Evolutionary conservation across 30 jellyfish, hydroid and myxozoan genomes (phyloP), one percentile per base, ranked within the genome.

Genomic region (Cassiopea xamachana): DNA sequence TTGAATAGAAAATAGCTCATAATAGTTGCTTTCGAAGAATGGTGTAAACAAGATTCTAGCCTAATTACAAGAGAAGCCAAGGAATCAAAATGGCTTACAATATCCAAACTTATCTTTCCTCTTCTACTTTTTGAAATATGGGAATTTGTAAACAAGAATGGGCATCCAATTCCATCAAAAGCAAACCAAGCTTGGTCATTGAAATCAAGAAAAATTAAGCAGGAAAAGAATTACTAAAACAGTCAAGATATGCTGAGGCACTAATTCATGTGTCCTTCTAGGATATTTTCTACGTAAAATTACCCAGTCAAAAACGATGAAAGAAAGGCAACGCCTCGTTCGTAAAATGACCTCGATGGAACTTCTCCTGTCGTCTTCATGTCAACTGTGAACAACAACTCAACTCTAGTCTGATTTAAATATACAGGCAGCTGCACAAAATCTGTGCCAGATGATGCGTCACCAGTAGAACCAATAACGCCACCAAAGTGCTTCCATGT

Each of bases 361-460:
- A 90, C 98, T 39, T 80, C 98, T 17, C 98, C 97, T 4, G 96
- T 73, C 15, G 98, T 89, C 59, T 60, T 86, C 98, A 96, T 96
- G 70, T 96, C 98, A 50, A 96, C 96, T 2, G 99, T 96, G 90
- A 96, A 96, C 48, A 96, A 93, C 79, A 92, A 81, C 78, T 96
- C 99, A 48, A 93, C 93, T 10, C 99, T 92, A 9, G 99, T 92
- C 88, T 96, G 99, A 93, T 96, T 96, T 92, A 96, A 79, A 75
- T 96, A 96, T 77, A 96, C 99, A 6, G 99, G 99, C 77, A 96
- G 62, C 61, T 97, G 96, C 7, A 96, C 98, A 48, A 61, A 87
- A 75, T 93, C 75, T 19, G 82, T 81, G 17, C 68, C 94, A 49
- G 43, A 73, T 12, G 81, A 72, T 5, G 79, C 76, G 69, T 91